These are phyloP conservation scores for Xestobium rufovillosum DNA, from an alignment of 2,888 invertebrate species.

Conservation along the genomic window DNA sequence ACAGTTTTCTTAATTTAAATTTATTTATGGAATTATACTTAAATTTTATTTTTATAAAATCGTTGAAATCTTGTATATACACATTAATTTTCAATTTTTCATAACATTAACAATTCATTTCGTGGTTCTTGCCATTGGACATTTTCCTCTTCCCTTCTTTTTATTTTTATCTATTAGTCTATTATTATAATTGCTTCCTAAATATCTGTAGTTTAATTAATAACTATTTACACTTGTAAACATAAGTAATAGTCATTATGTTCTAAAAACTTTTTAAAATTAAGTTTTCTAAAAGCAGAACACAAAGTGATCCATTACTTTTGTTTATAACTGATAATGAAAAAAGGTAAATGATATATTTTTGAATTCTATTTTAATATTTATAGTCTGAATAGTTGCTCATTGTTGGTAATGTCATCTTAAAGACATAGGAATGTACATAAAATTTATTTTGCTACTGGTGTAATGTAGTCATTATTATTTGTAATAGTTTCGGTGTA, in stretches of 20 bases:
- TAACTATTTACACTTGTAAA: slow-evolving; percentile 1
- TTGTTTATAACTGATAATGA: background rate
- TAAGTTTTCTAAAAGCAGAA: too few species aligned
- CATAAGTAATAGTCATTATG: too few species aligned
- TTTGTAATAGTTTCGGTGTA: background rate
- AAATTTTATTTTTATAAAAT: background rate
- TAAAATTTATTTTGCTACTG: slow-evolving; percentile 1
- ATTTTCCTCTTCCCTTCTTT: background rate
- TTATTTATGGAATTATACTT: background rate
- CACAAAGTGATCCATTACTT: background rate
- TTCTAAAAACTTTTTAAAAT: too few species aligned
- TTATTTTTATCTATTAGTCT: too few species aligned
- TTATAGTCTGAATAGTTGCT: background rate
- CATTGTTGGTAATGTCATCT: slow-evolving; percentile 1
- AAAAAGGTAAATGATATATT: background rate
- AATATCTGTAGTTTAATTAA: too few species aligned
- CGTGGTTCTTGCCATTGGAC: background rate
- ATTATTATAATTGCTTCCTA: too few species aligned
- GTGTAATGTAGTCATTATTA: too few species aligned
- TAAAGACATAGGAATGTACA: background rate
- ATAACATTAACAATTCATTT: background rate
- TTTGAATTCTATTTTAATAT: background rate
- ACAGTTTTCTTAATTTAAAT: background rate
- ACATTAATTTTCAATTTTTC: background rate
- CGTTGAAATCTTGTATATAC: slow-evolving; percentile 1